Base-by-base conservation (phyloP, 2,113 vertebrate species). In the Xiphias gladius region DNA sequence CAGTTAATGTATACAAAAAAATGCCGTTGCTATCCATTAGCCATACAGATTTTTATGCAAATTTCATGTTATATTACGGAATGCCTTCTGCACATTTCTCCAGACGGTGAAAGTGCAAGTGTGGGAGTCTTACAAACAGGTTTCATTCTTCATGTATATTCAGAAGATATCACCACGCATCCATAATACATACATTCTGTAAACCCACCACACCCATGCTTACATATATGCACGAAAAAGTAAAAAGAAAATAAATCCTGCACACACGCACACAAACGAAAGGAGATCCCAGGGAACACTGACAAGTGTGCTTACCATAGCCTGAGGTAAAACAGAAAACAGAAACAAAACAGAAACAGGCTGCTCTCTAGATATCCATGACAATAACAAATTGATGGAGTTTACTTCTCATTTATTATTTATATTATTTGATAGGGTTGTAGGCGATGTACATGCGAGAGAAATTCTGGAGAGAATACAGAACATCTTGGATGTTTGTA, bases 391-490 rank as follows among this genome's bases (percentile, higher is more conserved):
- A 92, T 82, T 86, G 84, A 87, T 77, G 83, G 79, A 86, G 84
- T 94, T 95, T 93, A 93, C 68, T 13, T 78, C 89, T 94, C 90
- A 92, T 95, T 82, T 90, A 91, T 94, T 93, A 93, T 93, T 92
- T 87, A 93, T 91, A 80, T 84, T 87, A 88, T 91, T 90, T 92
- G 85, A 90, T 90, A 82, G 81, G 86, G 73, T 87, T 93, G 85
- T 85, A 87, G 80, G 85, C 86, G 35, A 71, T 73, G 73, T 81
- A 76, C 85, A 86, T 82, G 74, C 69, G 67, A 69, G 73, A 39
- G 67, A 66, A 83, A 87, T 74, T 86, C 79, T 82, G 82, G 63
- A 71, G 84, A 89, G 88, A 91, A 91, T 89, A 86, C 75, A 80
- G 73, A 83, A 79, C 46, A 73, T 84, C 61, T 84, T 41, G 37